Conservation (phyloP, 2,113 vertebrate species). For the Gymnocephalus cernua region DNA sequence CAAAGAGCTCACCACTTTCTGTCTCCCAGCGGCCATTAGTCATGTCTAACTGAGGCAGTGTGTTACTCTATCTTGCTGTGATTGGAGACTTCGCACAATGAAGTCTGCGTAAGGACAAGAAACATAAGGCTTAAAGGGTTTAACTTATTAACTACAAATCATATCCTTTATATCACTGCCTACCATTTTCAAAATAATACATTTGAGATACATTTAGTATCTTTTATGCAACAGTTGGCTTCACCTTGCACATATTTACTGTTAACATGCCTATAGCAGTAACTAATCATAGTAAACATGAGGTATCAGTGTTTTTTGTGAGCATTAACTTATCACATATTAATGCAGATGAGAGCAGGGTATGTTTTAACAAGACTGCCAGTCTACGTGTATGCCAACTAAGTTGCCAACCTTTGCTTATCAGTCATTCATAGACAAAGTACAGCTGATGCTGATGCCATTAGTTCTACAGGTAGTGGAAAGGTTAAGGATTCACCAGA, state of each 20-base stretch:
- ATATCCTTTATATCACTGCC: not conserved
- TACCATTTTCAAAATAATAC: constrained; percentile 2
- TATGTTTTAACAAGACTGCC: not conserved
- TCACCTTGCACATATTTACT: not conserved
- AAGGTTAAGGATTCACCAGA: not conserved
- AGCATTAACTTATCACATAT: not conserved
- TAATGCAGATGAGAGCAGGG: not conserved
- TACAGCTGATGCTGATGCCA: not conserved
- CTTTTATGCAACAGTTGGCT: not conserved
- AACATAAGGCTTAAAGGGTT: not conserved
- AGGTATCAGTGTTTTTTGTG: not conserved
- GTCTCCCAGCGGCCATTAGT: constrained; percentile 58
- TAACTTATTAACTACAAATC: not conserved
- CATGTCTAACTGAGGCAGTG: constrained; percentile 52
- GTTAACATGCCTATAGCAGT: not conserved
- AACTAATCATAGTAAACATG: not conserved
- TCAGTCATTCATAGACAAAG: not conserved
- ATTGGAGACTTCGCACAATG: constrained; percentile 46
- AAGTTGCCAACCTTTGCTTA: not conserved
- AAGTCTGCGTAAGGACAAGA: constrained; percentile 21
- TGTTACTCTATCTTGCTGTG: constrained; percentile 27
- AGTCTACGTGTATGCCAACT: not conserved
- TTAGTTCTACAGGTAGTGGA: not conserved
- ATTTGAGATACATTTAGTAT: not conserved
- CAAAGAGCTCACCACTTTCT: constrained; percentile 63